These are phyloP conservation scores for Hylaeus volcanicus DNA, from an alignment of 1,140 invertebrate genomes.

Conservation along the genomic window DNA sequence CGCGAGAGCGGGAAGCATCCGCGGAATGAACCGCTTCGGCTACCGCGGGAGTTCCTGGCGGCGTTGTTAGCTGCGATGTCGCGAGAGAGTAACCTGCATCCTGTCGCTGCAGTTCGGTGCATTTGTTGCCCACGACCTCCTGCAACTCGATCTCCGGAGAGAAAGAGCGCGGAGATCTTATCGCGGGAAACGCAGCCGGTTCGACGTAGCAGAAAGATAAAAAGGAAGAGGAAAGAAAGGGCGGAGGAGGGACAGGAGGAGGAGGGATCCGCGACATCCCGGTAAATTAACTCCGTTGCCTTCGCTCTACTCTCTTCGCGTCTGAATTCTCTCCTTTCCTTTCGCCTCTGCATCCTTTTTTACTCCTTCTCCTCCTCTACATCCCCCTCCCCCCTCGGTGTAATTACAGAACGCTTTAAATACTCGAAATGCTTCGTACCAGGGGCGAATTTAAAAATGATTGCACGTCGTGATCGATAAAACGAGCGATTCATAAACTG, in stretches of 20 bases:
- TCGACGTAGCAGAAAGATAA: conserved; percentile 64
- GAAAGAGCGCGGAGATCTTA: conserved; percentile 59
- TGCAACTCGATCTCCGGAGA: conserved; percentile 64
- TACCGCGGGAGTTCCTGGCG: conserved; percentile 28
- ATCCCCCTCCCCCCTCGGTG: not conserved
- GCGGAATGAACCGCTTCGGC: conserved; percentile 28
- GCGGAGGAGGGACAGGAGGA: not conserved
- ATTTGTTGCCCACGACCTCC: conserved; percentile 59
- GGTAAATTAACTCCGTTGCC: conserved; percentile 62
- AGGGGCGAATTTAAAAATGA: conserved; percentile 34
- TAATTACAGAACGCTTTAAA: conserved; percentile 52
- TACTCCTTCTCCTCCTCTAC: too few species aligned
- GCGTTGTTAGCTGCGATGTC: conserved; percentile 17
- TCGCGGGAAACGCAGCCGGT: conserved; percentile 64
- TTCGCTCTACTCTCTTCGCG: conserved; percentile 54
- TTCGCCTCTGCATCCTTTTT: conserved; percentile 5
- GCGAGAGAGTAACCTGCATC: conserved; percentile 56
- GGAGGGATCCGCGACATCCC: conserved; percentile 60
- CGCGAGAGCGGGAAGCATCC: conserved; percentile 16
- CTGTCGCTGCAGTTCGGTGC: conserved; percentile 51
- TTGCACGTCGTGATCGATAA: conserved; percentile 33
- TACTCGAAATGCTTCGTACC: conserved; percentile 43
- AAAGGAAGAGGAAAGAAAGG: conserved; percentile 45
- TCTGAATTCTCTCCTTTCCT: conserved; percentile 37
- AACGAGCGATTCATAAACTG: conserved; percentile 42